phyloP scores from a whole-genome alignment of 2,797 vertebrate species.

The Champsocephalus gunnari region DNA sequence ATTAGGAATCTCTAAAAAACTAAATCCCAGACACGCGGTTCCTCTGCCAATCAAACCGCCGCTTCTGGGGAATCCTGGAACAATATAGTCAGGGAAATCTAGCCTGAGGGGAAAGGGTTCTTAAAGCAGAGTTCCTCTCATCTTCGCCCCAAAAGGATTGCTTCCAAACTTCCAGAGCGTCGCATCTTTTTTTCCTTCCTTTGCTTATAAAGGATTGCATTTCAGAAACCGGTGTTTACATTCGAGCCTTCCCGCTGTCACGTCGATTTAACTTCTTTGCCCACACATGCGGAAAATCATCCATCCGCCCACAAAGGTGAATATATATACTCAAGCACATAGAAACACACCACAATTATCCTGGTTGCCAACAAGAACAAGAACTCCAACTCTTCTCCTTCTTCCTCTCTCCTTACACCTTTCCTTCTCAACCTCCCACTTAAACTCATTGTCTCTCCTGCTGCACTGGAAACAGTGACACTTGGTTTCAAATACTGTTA shows the following conservation, averaged over 20 bases:
- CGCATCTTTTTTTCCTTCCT: neutral
- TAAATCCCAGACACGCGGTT: slow-evolving; percentile 73
- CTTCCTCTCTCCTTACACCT: neutral
- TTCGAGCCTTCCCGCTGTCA: slow-evolving; percentile 65
- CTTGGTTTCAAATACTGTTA: too few relatives aligned
- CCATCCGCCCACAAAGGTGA: slow-evolving; percentile 64
- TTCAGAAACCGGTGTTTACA: slow-evolving; percentile 69
- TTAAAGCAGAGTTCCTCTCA: slow-evolving; percentile 61
- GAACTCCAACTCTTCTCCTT: slow-evolving; percentile 19
- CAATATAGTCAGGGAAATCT: slow-evolving; percentile 65
- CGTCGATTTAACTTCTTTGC: slow-evolving; percentile 65
- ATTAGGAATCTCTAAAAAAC: slow-evolving; percentile 71
- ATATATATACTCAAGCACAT: slow-evolving; percentile 36
- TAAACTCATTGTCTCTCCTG: slow-evolving; percentile 35
- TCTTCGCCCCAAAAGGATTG: slow-evolving; percentile 49
- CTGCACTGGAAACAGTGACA: neutral
- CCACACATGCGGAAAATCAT: slow-evolving; percentile 60
- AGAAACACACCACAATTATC: slow-evolving; percentile 42
- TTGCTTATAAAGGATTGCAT: slow-evolving; percentile 65
- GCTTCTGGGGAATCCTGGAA: slow-evolving; percentile 73
- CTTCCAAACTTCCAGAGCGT: slow-evolving; percentile 51
- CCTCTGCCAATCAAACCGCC: slow-evolving; percentile 61
- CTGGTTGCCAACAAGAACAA: slow-evolving; percentile 34
- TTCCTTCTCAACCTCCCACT: slow-evolving; percentile 20
- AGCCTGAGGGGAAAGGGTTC: slow-evolving; percentile 65